Base-by-base conservation (phyloP, 2,888 invertebrate species). In the Ennomos erosarius region DNA sequence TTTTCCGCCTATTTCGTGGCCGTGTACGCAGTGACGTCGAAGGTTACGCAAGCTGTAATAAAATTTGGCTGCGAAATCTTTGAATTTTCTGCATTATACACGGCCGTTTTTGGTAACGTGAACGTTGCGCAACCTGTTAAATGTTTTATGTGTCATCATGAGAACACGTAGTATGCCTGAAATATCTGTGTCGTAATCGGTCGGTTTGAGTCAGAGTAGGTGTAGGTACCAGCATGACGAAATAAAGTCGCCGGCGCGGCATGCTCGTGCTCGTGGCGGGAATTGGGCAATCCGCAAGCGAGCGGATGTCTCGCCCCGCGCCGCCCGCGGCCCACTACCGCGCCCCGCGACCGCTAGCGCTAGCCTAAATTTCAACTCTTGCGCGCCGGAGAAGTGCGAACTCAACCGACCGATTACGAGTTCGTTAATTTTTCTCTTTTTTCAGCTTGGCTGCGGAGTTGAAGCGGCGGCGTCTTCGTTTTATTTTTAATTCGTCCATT, bases 21-120 rank as follows among this genome's bases (percentile, higher is more conserved):
- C 74, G 77, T 84, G 87, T 87, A 81, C 75, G 90, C 91, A 91
- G 92, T 92, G 91, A 88, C 84, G 86, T 90, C 85, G 83, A 88
- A 71, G 88, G 81, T 92, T 90, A 85, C 92, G 92, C 89, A 88
- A 85, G 84, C 90, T 88, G 90, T 59, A 71, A 59, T 77, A 75
- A 64, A 68, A 80, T 81, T 88, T 83, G 85, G 90, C 88, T 90
- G 85, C 88, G 90, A 87, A 87, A 89, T 89, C 88, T 67, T 87
- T 87, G 89, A 87, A 89, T 75, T 91, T 91, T 92, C 92, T 91
- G 92, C 85, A 81, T 61, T 68, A 76, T 83, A 85, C 85, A 81
- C 75, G 75, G 76, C 69, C 60, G 53, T 65, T 61, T 62, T 67
- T 50, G 38, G 36, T 53, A 66, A 42, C 36, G 39, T 51, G 53